These are phyloP conservation scores for Coptodon bakossiorum DNA, from an alignment of 2,113 vertebrate species.

Conservation along the genomic window DNA sequence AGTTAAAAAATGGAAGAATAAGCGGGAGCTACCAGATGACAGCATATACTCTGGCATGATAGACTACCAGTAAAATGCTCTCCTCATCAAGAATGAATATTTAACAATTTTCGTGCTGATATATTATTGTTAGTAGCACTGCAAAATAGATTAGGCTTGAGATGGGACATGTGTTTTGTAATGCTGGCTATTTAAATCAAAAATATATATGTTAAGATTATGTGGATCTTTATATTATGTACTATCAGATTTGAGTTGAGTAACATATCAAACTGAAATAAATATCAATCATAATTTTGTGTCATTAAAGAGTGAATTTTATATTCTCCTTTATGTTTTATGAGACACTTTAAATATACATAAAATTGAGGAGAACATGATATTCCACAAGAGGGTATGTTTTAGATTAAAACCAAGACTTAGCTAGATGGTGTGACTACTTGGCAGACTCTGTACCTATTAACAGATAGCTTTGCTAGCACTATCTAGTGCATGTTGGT, in stretches of 20 bases:
- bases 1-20: not conserved
- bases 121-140: not conserved
- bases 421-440: not conserved
- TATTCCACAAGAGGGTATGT: accelerated
- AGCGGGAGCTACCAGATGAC: not conserved
- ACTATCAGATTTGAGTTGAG: not conserved
- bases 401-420: not conserved
- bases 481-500: not conserved
- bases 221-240: not conserved
- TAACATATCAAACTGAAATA: not conserved
- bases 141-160: accelerated
- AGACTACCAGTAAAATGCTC: not conserved
- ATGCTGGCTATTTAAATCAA: not conserved
- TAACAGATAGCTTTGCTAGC: accelerated
- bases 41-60: not conserved
- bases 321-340: not conserved
- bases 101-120: accelerated
- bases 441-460: not conserved
- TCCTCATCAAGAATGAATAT: not conserved
- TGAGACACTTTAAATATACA: not conserved
- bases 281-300: not conserved
- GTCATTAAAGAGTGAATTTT: not conserved
- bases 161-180: not conserved
- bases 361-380: not conserved
- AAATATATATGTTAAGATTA: not conserved